Conservation (phyloP, 37 sponge, comb jelly and placozoan genomes). For the Agelas oroides region DNA sequence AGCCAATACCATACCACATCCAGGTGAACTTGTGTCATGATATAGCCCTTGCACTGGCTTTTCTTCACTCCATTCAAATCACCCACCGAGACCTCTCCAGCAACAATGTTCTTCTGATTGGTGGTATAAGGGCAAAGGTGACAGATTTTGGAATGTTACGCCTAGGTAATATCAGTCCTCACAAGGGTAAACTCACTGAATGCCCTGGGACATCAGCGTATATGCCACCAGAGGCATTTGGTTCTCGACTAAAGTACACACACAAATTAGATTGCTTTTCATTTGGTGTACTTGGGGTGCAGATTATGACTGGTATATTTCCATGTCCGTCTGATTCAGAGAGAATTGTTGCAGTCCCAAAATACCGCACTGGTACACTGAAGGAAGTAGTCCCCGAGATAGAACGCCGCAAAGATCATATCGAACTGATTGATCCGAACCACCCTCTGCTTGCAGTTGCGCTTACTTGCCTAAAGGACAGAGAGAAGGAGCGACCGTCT, state of each 20-base stretch:
- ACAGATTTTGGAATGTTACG: constrained; percentile 23
- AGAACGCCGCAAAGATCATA: constrained; percentile 21
- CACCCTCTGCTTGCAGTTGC: constrained; percentile 20
- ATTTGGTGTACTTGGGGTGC: constrained; percentile 30
- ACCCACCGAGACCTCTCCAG: too few species aligned
- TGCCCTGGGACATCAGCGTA: constrained; percentile 1
- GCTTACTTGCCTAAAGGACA: constrained; percentile 30
- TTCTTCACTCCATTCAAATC: constrained; percentile 23
- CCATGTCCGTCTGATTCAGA: constrained; percentile 16
- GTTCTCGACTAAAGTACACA: background rate
- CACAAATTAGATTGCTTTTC: constrained; percentile 25
- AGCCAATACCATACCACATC: too few species aligned
- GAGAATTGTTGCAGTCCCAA: background rate
- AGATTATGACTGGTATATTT: constrained; percentile 26
- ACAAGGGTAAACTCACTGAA: background rate
- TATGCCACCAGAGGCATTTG: constrained; percentile 48
- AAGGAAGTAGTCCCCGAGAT: constrained; percentile 9
- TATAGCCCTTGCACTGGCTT: constrained; percentile 25
- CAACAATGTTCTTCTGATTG: too few species aligned
- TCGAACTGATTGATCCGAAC: background rate
- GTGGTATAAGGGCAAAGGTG: constrained; percentile 1
- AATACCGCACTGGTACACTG: background rate
- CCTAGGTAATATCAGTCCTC: background rate
- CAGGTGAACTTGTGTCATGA: constrained; percentile 31
- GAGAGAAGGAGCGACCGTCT: background rate